These are phyloP conservation scores for Aix galericulata DNA, from an alignment of 2,113 vertebrate species.

Conservation along the genomic window DNA sequence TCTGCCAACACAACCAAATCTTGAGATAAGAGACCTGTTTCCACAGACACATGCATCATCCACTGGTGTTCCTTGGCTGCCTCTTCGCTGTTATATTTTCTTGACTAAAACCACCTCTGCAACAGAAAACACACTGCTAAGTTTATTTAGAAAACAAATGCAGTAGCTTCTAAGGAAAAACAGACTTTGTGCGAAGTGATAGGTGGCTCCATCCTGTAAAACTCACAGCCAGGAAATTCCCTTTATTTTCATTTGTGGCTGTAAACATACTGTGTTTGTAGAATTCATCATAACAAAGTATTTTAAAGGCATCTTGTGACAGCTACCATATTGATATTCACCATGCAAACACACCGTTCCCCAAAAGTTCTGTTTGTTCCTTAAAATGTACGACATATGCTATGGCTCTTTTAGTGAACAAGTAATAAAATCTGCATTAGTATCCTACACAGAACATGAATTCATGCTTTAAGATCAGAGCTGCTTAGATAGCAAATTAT, in stretches of 20 bases:
- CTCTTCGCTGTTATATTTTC: neutral
- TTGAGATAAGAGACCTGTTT: constrained; percentile 29
- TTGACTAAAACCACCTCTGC: constrained; percentile 13
- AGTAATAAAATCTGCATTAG: constrained; percentile 67
- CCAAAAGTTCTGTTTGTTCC: constrained; percentile 38
- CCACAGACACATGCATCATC: constrained; percentile 33
- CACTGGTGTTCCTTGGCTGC: neutral
- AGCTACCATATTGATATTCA: constrained; percentile 13
- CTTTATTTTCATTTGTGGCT: neutral
- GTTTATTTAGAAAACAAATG: neutral
- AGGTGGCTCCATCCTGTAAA: neutral
- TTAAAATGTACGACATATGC: constrained; percentile 51
- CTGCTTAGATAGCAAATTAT: constrained; percentile 69
- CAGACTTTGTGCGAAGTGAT: neutral
- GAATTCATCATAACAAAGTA: neutral
- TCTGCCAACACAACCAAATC: constrained; percentile 55
- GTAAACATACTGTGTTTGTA: neutral
- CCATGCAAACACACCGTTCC: neutral
- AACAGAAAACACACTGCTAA: constrained; percentile 1
- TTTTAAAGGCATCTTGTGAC: neutral
- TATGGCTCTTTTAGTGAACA: constrained; percentile 29
- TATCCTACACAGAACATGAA: constrained; percentile 42
- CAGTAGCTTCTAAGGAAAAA: neutral
- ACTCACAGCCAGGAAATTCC: neutral
- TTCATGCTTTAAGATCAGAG: constrained; percentile 63